These are phyloP conservation scores for Botrylloides violaceus DNA, from an alignment of 23 tunicate genomes.

Conservation along the genomic window DNA sequence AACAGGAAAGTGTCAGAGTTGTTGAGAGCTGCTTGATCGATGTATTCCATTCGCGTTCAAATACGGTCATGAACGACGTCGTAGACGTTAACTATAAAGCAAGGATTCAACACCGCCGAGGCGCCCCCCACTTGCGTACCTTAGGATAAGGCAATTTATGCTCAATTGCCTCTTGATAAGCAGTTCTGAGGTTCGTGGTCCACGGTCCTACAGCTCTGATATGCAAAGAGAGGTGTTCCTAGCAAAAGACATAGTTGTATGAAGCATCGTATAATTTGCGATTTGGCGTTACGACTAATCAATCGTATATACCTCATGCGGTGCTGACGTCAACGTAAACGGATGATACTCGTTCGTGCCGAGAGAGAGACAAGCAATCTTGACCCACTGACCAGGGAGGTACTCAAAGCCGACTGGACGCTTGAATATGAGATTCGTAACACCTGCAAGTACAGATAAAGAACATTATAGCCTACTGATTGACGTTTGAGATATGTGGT, in stretches of 20 bases:
- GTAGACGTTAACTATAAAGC: too few relatives aligned
- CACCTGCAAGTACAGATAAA: slow-evolving; percentile 51
- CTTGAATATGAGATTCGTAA: slow-evolving; percentile 64
- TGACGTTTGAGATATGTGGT: too few relatives aligned
- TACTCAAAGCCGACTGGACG: slow-evolving; percentile 85
- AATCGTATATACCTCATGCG: slow-evolving; percentile 67
- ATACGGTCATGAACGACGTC: too few relatives aligned
- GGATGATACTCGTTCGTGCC: slow-evolving; percentile 91
- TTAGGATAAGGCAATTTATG: slow-evolving; percentile 12
- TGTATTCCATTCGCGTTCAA: too few relatives aligned
- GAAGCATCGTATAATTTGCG: neutral
- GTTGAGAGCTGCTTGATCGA: too few relatives aligned
- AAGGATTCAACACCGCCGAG: too few relatives aligned
- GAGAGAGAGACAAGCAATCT: slow-evolving; percentile 68
- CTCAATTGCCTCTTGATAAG: slow-evolving; percentile 52
- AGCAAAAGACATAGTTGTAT: neutral
- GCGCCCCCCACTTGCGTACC: too few relatives aligned
- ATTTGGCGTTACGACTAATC: neutral
- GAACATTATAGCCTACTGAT: neutral
- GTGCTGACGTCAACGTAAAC: slow-evolving; percentile 95
- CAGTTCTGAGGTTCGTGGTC: slow-evolving; percentile 71
- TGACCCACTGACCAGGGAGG: slow-evolving; percentile 94
- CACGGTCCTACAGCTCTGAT: slow-evolving; percentile 96
- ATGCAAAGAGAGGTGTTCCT: slow-evolving; percentile 77
- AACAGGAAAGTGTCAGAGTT: too few relatives aligned